Base-by-base conservation (phyloP, 2,888 invertebrate species). In the Morpho deidamia region DNA sequence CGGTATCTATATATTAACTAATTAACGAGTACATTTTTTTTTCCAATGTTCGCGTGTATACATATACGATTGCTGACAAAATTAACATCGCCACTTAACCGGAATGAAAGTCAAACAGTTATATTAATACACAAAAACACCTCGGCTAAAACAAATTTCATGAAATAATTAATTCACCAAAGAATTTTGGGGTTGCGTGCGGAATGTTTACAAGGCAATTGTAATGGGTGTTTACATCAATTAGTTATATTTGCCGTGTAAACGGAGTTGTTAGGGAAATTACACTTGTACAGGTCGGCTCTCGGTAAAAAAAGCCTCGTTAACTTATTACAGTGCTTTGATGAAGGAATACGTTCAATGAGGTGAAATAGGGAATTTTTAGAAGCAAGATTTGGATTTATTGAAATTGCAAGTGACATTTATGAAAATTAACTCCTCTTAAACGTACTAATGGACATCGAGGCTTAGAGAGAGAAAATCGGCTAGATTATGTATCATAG, bases 221-320 rank as follows among this genome's bases (percentile, higher is more conserved):
- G 67, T 71, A 72, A 73, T 73, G 71, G 76, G 71, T 70, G 71
- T 60, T 66, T 68, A 74, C 78, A 70, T 67, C 79, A 81, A 81
- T 83, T 80, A 80, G 72, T 64, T 66, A 67, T 70, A 69, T 78
- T 78, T 74, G 72, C 67, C 62, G 68, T 66, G 68, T 67, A 67
- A 69, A 70, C 70, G 63, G 65, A 61, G 67, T 71, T 74, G 72
- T 74, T 70, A 70, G 61, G 67, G 66, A 79, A 81, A 78, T 78
- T 76, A 71, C 23, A 23, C 23, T 23, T 64, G 63, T 59, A 62
- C 53, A 76, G 76, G 75, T 72, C 60, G 51, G 56, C 33, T 47
- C 32, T 42, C 46, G 48, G 41, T 33, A 49, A 34, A 49, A 56
- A 51, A 51, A 14, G 35, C 10, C n/a, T 11, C 4, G 11, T 42